These are phyloP conservation scores for Hemithea aestivaria DNA, from an alignment of 2,888 invertebrate genomes.

Conservation along the genomic window DNA sequence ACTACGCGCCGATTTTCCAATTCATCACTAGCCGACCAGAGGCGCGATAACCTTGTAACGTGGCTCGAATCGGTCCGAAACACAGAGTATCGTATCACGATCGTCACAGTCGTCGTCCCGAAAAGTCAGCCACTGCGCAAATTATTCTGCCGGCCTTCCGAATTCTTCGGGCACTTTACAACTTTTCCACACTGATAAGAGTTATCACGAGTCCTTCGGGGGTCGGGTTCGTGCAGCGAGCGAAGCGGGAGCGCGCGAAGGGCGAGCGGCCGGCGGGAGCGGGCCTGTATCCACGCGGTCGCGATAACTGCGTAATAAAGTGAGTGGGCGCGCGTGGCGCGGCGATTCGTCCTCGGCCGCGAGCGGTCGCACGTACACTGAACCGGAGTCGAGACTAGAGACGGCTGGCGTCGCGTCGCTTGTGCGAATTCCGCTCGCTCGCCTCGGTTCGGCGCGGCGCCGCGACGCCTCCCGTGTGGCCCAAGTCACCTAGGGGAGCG, in stretches of 20 bases:
- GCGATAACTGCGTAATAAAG: conserved; percentile 75
- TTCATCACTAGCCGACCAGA: conserved; percentile 75
- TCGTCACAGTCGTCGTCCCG: conserved; percentile 48
- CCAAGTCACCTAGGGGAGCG: conserved; percentile 38
- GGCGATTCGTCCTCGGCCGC: conserved; percentile 60
- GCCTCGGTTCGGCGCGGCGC: too few species aligned
- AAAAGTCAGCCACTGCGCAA: conserved; percentile 49
- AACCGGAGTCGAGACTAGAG: conserved; percentile 39
- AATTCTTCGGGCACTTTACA: conserved; percentile 57
- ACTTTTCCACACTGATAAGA: conserved; percentile 70
- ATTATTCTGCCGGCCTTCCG: conserved; percentile 47
- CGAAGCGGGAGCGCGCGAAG: conserved; percentile 25
- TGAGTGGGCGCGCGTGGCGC: conserved; percentile 49
- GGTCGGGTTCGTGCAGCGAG: conserved; percentile 26
- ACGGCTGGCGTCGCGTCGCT: conserved; percentile 45
- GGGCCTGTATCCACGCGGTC: conserved; percentile 68
- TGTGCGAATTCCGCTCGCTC: conserved; percentile 63
- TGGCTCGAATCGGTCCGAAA: conserved; percentile 63
- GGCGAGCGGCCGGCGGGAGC: conserved; percentile 33
- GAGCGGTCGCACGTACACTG: conserved; percentile 74
- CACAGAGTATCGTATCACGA: conserved; percentile 56
- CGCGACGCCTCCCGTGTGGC: conserved; percentile 38
- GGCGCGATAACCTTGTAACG: conserved; percentile 78
- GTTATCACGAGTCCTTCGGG: conserved; percentile 51
- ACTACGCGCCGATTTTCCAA: conserved; percentile 79